Conservation (phyloP, 2,888 invertebrate species). For the Leucophenga montana region DNA sequence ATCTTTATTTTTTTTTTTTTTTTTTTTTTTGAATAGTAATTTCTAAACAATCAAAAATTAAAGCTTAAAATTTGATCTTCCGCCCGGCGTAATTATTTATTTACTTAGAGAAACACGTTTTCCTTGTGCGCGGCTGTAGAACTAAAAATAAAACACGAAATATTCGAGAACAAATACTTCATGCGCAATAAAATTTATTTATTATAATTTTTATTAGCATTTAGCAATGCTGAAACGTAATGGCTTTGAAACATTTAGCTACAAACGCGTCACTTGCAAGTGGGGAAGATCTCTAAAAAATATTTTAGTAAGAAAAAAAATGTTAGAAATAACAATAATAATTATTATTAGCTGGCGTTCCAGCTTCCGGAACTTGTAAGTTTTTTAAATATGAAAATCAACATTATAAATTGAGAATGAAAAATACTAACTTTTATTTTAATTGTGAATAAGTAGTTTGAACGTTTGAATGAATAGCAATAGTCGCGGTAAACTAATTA, state of each 20-base stretch:
- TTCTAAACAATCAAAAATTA: too few species aligned
- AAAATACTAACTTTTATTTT: too few species aligned
- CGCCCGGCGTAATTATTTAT: background rate
- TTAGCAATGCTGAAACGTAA: background rate
- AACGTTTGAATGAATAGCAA: too few species aligned
- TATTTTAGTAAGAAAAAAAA: background rate
- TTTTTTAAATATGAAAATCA: too few species aligned
- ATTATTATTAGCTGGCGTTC: slow-evolving; percentile 1
- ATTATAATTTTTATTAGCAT: slow-evolving; percentile 8
- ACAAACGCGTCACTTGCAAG: background rate
- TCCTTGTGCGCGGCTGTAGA: background rate
- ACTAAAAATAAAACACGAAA: background rate
- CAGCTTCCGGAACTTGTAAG: slow-evolving; percentile 3
- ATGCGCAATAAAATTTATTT: slow-evolving; percentile 21
- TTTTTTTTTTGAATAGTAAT: too few species aligned
- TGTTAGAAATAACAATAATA: too few species aligned
- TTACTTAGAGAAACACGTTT: slow-evolving; percentile 16
- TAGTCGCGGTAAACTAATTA: too few species aligned
- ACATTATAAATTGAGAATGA: too few species aligned
- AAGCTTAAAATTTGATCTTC: too few species aligned
- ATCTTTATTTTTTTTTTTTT: too few species aligned
- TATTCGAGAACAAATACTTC: background rate
- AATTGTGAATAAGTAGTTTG: too few species aligned
- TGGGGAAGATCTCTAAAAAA: background rate
- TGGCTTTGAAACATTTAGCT: background rate